These are phyloP conservation scores for Cathartes aura DNA, from an alignment of 2,113 vertebrate species.

Conservation along the genomic window DNA sequence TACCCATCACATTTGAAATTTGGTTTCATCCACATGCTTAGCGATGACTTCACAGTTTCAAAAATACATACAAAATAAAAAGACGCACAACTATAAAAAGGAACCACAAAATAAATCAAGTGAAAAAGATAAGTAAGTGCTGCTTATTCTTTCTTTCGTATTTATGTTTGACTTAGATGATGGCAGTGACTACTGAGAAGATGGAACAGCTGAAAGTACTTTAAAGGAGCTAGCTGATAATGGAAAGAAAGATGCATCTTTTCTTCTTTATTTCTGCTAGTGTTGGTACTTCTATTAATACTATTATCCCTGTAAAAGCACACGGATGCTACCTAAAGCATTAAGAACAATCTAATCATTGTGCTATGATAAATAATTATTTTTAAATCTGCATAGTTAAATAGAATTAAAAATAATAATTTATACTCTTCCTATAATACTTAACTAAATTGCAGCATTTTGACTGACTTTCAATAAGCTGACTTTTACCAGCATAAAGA, in stretches of 20 bases:
- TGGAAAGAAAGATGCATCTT: not conserved
- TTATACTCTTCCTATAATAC: not conserved
- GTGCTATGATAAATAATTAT: not conserved
- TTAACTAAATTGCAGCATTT: not conserved
- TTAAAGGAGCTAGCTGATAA: not conserved
- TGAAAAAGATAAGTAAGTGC: not conserved
- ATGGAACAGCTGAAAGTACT: not conserved
- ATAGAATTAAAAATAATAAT: not conserved
- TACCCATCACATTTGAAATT: conserved; percentile 5
- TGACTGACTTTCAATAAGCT: not conserved
- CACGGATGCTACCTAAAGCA: not conserved
- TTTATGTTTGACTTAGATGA: not conserved
- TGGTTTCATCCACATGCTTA: not conserved
- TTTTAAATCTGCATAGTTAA: not conserved
- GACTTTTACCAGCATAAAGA: not conserved
- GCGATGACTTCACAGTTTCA: not conserved
- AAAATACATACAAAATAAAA: not conserved
- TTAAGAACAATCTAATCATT: not conserved
- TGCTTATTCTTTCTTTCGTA: not conserved
- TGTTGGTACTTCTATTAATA: not conserved
- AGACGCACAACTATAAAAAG: not conserved
- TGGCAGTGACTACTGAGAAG: not conserved
- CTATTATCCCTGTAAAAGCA: not conserved
- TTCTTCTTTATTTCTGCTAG: not conserved
- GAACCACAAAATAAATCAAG: not conserved